Evolutionary conservation across 2,113 vertebrate species (phyloP), one percentile per base, ranked within the genome.

Genomic region (Charadrius vociferus): DNA sequence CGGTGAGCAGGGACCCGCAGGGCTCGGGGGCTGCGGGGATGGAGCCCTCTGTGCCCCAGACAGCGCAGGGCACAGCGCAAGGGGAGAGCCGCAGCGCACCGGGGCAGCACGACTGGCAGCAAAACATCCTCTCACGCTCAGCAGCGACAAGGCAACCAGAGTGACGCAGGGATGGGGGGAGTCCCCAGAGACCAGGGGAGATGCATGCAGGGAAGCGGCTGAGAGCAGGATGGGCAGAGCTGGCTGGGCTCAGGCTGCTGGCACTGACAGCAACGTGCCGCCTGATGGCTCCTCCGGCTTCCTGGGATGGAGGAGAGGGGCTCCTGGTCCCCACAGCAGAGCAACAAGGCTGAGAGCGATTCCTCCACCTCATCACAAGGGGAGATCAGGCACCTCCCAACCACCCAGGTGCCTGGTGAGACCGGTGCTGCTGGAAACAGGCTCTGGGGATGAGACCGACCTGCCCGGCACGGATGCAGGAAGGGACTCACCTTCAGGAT

Each of bases 401-500:
- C 14, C 7, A 2, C 30, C 20, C 5, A 0, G 1, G 67, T 80
- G 84, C 72, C 67, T 63, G 49, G 27, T 49, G 29, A 81, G 58
- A 34, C 24, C 1, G 0, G 34, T 8, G 62, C 43, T 72, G 62
- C 86, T 56, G 71, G 71, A 10, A 82, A 47, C 15, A 12, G 70
- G 47, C 56, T 61, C 18, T 18, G 29, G 34, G 52, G 61, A n/a
- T 3, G 32, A 43, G 39, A 13, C 10, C 34, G 15, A 34, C 17
- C 30, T 30, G 77, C 13, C n/a, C 52, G 43, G 79, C 19, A 34
- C 0, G 0, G 68, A 8, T 14, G 29, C 37, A 17, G 74, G 29
- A 59, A 14, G 32, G 34, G 56, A 71, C 92, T 62, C 95, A 99
- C 99, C 99, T 99, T 99, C 53, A 99, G 99, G 89, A 99, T 99